Evolutionary conservation across 2,113 vertebrate genomes (phyloP).

Genomic region (Pyrgilauda ruficollis): DNA sequence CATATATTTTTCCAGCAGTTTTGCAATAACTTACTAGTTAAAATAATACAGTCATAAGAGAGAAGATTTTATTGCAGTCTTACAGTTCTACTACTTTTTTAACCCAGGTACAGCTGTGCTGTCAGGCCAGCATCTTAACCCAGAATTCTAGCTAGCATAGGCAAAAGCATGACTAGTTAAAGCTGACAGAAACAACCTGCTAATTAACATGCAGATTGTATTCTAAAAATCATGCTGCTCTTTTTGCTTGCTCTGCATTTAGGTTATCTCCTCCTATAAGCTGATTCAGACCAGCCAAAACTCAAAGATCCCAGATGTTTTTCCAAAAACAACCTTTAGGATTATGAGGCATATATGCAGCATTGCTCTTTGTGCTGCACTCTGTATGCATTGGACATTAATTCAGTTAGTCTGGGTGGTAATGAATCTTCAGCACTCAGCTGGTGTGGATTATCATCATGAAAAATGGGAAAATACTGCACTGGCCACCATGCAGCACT

Average conservation of each 20-base stretch:
- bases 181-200: not conserved
- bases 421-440: not conserved
- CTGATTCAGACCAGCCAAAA: not conserved
- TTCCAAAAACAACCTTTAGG: not conserved
- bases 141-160: not conserved
- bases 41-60: not conserved
- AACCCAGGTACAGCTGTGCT: not conserved
- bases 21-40: not conserved
- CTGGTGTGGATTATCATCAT: not conserved
- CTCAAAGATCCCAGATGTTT: not conserved
- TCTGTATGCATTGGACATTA: not conserved
- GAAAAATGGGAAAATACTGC: not conserved
- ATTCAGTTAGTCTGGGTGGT: not conserved
- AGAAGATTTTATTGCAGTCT: not conserved
- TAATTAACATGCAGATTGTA: not conserved
- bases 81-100: not conserved
- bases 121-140: not conserved
- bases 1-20: not conserved
- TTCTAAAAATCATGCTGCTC: not conserved
- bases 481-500: not conserved
- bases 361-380: not conserved
- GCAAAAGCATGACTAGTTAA: not conserved
- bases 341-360: not conserved
- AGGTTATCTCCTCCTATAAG: not conserved
- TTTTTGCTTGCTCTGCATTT: not conserved